phyloP scores from a whole-genome alignment of 2,797 vertebrate species.

The Pseudomugil gertrudae region DNA sequence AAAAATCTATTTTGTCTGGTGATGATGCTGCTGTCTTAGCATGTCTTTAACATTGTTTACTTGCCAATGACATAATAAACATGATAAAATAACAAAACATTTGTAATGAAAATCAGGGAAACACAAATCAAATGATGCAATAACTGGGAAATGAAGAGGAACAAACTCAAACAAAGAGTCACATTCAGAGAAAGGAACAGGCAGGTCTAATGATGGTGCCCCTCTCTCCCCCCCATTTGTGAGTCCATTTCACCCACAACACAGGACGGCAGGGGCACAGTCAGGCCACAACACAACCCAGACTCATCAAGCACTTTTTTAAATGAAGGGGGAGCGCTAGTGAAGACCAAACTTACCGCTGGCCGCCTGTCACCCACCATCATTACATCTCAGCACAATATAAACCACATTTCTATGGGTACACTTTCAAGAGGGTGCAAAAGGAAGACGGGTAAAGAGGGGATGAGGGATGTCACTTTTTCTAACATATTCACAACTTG shows the following conservation, averaged over 20 bases:
- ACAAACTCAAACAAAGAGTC: conserved; percentile 53
- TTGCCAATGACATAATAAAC: conserved; percentile 14
- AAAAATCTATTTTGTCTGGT: conserved; percentile 11
- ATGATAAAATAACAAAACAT: conserved; percentile 40
- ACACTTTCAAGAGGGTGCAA: conserved; percentile 68
- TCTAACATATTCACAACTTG: conserved; percentile 61
- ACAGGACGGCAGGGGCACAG: conserved; percentile 69
- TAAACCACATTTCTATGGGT: conserved; percentile 79
- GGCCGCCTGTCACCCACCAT: conserved; percentile 81
- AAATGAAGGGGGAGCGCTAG: conserved; percentile 65
- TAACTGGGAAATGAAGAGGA: conserved; percentile 70
- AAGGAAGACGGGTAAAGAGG: conserved; percentile 45
- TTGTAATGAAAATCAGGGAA: conserved; percentile 50
- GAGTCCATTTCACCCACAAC: conserved; percentile 74
- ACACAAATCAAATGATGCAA: conserved; percentile 61
- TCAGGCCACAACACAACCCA: conserved; percentile 71
- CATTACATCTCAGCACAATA: conserved; percentile 83
- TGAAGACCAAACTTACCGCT: conserved; percentile 82
- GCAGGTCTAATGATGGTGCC: conserved; percentile 81
- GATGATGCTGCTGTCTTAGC: background rate
- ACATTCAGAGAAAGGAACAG: conserved; percentile 64
- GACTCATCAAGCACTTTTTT: conserved; percentile 63
- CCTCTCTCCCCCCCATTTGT: conserved; percentile 69
- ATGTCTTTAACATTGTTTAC: conserved; percentile 3
- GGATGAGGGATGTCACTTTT: conserved; percentile 52